Evolutionary conservation across 2,113 vertebrate genomes (phyloP).

Genomic region (Gopherus flavomarginatus): DNA sequence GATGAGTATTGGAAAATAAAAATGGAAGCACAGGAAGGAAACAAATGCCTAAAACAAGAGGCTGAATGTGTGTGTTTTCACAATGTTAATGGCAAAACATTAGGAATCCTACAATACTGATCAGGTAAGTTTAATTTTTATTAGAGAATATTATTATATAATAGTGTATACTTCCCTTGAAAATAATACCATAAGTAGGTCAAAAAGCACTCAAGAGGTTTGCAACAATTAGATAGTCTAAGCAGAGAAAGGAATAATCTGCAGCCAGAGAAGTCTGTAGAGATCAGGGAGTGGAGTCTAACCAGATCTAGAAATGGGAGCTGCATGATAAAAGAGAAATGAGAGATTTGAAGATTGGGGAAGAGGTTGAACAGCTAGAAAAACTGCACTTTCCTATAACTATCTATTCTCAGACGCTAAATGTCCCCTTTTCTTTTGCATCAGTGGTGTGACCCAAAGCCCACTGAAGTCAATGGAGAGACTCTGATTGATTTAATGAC

Average conservation of each 20-base stretch:
- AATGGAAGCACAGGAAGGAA: not conserved
- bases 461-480: not conserved
- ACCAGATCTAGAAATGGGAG: not conserved
- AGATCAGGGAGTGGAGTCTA: not conserved
- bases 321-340: not conserved
- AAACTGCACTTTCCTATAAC: not conserved
- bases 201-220: not conserved
- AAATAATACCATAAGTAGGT: rapidly evolving
- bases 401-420: not conserved
- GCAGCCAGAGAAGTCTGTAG: rapidly evolving
- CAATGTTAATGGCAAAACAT: not conserved
- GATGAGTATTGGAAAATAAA: conserved; percentile 22
- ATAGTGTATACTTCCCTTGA: not conserved
- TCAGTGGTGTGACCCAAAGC: not conserved
- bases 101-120: not conserved
- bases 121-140: not conserved
- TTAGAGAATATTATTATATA: not conserved
- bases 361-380: not conserved
- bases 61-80: not conserved
- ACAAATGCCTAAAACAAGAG: not conserved
- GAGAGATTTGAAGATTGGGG: not conserved
- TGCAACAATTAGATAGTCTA: not conserved
- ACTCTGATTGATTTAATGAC: not conserved
- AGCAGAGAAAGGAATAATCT: not conserved
- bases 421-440: not conserved